Percentiles rank a stretch among this genome's conserved stretches.
Conservation (phyloP, 2,888 invertebrate species). For the Plemyria rubiginata region DNA sequence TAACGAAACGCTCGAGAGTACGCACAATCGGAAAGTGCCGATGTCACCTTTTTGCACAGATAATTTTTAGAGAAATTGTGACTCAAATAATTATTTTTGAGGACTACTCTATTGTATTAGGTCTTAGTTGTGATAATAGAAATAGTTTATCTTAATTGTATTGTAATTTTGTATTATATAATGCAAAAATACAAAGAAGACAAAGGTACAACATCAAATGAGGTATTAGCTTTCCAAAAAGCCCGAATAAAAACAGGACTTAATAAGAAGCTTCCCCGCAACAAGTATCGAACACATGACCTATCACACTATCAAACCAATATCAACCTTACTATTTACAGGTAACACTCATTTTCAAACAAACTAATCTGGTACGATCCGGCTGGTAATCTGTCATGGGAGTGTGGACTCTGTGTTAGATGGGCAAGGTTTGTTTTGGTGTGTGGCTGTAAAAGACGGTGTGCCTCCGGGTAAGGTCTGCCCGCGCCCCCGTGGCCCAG, state of each 20-base stretch:
- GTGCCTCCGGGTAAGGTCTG: slow-evolving; percentile 38
- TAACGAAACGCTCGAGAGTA: no score
- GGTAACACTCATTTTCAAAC: slow-evolving; percentile 28
- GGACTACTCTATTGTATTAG: no score
- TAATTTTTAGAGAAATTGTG: no score
- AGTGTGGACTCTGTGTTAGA: slow-evolving; percentile 15
- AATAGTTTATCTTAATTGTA: no score
- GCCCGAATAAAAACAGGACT: slow-evolving; percentile 36
- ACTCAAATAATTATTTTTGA: no score
- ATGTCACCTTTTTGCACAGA: no score
- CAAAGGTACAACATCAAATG: slow-evolving; percentile 5
- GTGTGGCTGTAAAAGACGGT: slow-evolving; percentile 30
- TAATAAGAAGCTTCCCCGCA: slow-evolving; percentile 35
- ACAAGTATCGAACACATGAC: slow-evolving; percentile 41
- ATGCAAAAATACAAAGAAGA: no score
- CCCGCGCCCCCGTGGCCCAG: slow-evolving; percentile 54
- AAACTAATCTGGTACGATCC: slow-evolving; percentile 11
- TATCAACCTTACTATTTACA: slow-evolving; percentile 30
- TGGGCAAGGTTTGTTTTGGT: slow-evolving; percentile 30
- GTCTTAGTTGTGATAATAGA: no score
- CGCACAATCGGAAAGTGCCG: no score
- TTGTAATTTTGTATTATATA: no score
- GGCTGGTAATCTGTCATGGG: slow-evolving; percentile 8
- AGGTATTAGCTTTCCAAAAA: slow-evolving; percentile 19
- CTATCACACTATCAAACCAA: slow-evolving; percentile 24